Conservation (phyloP, 1,140 invertebrate genomes). For the Drosophila ananassae region DNA sequence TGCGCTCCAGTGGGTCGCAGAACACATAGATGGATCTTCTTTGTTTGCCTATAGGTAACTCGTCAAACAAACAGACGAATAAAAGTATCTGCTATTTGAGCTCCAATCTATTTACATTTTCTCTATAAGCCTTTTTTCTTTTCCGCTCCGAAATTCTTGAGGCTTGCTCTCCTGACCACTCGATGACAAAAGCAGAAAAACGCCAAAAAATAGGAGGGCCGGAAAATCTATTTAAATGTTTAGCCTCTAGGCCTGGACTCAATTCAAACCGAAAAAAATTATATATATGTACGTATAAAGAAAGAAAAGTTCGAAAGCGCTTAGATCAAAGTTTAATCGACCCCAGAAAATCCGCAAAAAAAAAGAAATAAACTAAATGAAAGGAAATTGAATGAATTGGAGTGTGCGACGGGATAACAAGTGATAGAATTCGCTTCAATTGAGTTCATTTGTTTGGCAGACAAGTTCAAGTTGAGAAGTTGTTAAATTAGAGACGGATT, state of each 20-base stretch:
- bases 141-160: conserved; percentile 16
- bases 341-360: conserved; percentile 15
- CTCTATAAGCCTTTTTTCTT: conserved; percentile 17
- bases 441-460: conserved; percentile 13
- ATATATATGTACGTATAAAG: background rate
- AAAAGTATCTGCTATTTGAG: conserved; percentile 2
- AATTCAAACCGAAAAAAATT: conserved; percentile 16
- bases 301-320: conserved; percentile 28
- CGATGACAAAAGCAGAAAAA: conserved; percentile 23
- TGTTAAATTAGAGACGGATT: conserved; percentile 5
- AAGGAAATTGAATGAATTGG: conserved; percentile 32
- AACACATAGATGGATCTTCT: conserved; percentile 2
- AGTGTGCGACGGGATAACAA: conserved; percentile 28
- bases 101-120: conserved; percentile 35
- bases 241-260: conserved; percentile 3
- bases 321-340: conserved; percentile 56
- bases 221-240: conserved; percentile 47
- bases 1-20: conserved; percentile 30
- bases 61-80: conserved; percentile 9
- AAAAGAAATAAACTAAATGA: conserved; percentile 1
- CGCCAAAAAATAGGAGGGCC: conserved; percentile 1
- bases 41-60: conserved; percentile 13
- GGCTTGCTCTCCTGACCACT: conserved; percentile 23
- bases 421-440: conserved; percentile 27
- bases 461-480: conserved; percentile 6